Conservation (phyloP, 2,113 vertebrate genomes). For the Rhagologus leucostigma region DNA sequence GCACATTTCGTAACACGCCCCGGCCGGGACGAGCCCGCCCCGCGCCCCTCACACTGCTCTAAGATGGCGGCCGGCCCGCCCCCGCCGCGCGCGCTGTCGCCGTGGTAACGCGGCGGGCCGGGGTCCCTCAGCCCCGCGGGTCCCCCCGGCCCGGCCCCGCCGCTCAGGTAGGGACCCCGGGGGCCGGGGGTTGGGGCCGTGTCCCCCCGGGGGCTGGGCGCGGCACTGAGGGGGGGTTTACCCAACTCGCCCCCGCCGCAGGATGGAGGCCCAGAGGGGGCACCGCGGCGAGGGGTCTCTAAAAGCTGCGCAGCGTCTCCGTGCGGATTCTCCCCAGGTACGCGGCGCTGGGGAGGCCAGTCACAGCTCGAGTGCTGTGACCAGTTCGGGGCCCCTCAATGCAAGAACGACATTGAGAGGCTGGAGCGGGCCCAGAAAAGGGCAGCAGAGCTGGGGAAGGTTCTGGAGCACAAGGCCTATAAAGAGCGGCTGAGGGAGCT, state of each 20-base stretch:
- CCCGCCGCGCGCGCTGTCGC: not conserved
- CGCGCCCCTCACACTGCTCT: not conserved
- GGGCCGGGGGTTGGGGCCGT: not conserved
- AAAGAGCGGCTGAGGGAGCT: not conserved
- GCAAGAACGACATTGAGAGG: not conserved
- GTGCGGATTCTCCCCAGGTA: too few relatives aligned
- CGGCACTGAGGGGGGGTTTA: too few relatives aligned
- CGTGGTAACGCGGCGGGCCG: constrained; percentile 10
- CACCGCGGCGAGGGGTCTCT: too few relatives aligned
- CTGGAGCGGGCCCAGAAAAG: not conserved
- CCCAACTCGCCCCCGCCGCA: too few relatives aligned
- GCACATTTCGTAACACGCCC: not conserved
- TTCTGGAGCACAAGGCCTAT: not conserved
- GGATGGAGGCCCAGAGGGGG: too few relatives aligned
- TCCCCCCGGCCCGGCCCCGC: not conserved
- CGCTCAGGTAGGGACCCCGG: not conserved
- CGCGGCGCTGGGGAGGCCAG: too few relatives aligned
- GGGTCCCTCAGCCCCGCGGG: not conserved
- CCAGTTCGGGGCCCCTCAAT: not conserved
- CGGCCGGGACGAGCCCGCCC: not conserved
- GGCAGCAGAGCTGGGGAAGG: not conserved
- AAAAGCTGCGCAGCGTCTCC: too few relatives aligned
- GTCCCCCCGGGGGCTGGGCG: not conserved
- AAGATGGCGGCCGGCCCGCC: not conserved
- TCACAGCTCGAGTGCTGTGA: too few relatives aligned